These are phyloP conservation scores for Agriopis leucophaearia DNA, from an alignment of 2,888 invertebrate species.

Conservation along the genomic window DNA sequence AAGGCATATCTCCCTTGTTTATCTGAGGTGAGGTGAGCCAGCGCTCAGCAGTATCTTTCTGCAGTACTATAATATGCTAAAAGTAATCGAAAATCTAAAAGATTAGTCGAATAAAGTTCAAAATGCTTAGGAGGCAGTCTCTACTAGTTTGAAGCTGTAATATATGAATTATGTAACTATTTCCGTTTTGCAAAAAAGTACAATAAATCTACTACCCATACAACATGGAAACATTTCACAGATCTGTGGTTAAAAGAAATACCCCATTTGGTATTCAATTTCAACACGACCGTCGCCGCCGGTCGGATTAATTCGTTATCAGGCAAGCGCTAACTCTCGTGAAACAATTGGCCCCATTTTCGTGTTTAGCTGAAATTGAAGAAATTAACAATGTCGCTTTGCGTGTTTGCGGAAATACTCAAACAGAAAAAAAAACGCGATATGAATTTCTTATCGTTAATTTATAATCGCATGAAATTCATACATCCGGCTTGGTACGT, in stretches of 20 bases:
- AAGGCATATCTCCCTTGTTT: too few species aligned
- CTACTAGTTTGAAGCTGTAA: too few species aligned
- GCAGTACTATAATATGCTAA: too few species aligned
- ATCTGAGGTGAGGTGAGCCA: too few species aligned
- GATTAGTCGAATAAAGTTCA: too few species aligned
- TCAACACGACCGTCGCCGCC: slow-evolving; percentile 23
- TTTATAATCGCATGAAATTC: slow-evolving; percentile 43
- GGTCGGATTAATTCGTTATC: slow-evolving; percentile 36
- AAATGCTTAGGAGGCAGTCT: too few species aligned
- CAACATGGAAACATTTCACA: slow-evolving; percentile 4
- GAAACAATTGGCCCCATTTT: slow-evolving; percentile 45
- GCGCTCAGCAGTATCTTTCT: too few species aligned
- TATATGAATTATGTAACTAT: too few species aligned
- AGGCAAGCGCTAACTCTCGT: slow-evolving; percentile 38
- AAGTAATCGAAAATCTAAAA: too few species aligned
- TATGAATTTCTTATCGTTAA: slow-evolving; percentile 48
- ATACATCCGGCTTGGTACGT: slow-evolving; percentile 25
- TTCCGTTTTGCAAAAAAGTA: too few species aligned
- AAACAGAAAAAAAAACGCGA: slow-evolving; percentile 43
- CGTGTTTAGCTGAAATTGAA: slow-evolving; percentile 43
- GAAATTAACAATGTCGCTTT: slow-evolving; percentile 46
- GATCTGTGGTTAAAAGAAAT: slow-evolving; percentile 3
- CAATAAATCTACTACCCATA: neutral
- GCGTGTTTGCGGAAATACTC: slow-evolving; percentile 46
- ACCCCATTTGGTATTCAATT: slow-evolving; percentile 33